Evolutionary conservation across 2,113 vertebrate genomes (phyloP).

Genomic region (Numida meleagris): DNA sequence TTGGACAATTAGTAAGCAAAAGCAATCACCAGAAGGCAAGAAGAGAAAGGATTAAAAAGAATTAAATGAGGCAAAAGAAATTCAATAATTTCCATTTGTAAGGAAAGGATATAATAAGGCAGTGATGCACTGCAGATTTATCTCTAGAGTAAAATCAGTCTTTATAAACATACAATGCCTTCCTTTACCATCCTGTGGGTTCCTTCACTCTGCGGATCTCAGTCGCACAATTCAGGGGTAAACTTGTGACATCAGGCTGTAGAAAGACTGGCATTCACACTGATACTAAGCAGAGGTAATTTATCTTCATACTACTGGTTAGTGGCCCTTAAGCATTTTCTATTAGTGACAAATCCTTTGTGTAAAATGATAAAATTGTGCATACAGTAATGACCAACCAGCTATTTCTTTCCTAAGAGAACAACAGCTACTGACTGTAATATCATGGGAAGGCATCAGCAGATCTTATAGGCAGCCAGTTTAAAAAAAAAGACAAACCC

Average conservation of each 20-base stretch:
- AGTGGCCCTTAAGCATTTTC: not conserved
- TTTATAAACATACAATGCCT: constrained; percentile 32
- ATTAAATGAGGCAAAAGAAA: constrained; percentile 73
- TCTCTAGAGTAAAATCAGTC: constrained; percentile 42
- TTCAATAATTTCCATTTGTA: constrained; percentile 73
- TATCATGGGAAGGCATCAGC: not conserved
- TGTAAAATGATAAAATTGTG: not conserved
- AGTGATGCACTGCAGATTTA: constrained; percentile 56
- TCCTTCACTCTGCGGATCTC: not conserved
- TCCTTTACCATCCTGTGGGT: not conserved
- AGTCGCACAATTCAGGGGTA: constrained; percentile 4
- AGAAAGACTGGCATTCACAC: constrained; percentile 8
- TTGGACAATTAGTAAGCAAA: constrained; percentile 48
- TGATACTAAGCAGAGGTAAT: constrained; percentile 16
- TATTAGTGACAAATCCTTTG: not conserved
- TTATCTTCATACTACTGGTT: constrained; percentile 12
- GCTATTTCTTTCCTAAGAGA: not conserved
- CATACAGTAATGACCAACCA: not conserved
- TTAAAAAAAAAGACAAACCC: not conserved
- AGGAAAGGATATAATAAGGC: constrained; percentile 49
- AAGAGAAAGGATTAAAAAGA: constrained; percentile 45
- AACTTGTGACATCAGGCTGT: not conserved
- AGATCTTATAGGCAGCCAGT: not conserved
- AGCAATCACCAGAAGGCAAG: constrained; percentile 26
- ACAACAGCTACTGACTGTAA: not conserved